Evolutionary conservation across 2,797 vertebrate genomes (phyloP), one percentile per base, ranked within the genome.

Genomic region (Botia almorhae): DNA sequence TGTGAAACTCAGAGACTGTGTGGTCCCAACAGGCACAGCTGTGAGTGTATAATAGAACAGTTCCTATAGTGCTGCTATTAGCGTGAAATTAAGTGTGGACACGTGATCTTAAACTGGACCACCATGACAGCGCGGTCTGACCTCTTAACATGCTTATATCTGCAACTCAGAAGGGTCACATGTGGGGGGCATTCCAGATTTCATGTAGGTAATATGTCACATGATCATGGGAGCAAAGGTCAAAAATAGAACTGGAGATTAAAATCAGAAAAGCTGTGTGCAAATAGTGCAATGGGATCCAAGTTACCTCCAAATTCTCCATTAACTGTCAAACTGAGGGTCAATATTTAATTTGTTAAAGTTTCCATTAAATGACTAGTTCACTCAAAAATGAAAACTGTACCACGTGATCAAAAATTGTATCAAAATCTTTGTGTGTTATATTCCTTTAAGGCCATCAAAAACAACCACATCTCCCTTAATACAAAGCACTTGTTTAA

Each of bases 201-300:
- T 81, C 55, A 81, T 81, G 75, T 69, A 64, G 19, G 46, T 19
- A 46, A 36, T 81, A 70, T 70, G 19, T 56, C 77, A 70, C 50
- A 43, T 17, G 33, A 76, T 69, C 65, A 51, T 75, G 61, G 21
- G 50, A 14, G 19, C 14, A 69, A 68, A 65, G 61, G 8, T 43
- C 51, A 68, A 61, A 81, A 55, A 69, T 60, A 74, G 3, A 68
- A 48, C 71, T 69, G 65, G 64, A 82, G 79, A 84, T 81, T 79
- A 23, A 84, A 80, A 74, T 80, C 81, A 70, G 55, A 73, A 81
- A 79, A 81, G 82, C 68, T 85, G 79, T 65, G 61, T 46, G 8
- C 43, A 46, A 11, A 43, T 50, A 71, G 64, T 29, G 68, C 50
- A 2, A 81, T 60, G 64, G 63, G 81, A 79, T 73, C 72, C 10